Evolutionary conservation across 2,113 vertebrate species (phyloP).

Genomic region (Perca flavescens): DNA sequence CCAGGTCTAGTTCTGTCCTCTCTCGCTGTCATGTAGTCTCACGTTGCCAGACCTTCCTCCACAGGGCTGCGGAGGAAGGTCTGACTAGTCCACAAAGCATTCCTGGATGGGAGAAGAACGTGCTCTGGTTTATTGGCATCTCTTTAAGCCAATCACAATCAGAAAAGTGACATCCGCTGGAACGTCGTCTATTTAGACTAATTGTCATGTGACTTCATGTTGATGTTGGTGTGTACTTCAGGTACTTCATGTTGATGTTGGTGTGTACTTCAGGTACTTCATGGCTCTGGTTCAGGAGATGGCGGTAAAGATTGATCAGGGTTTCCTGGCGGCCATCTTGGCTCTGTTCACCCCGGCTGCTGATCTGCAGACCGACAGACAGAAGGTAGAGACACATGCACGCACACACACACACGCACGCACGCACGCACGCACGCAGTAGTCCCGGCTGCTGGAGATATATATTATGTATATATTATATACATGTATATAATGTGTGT

Average conservation of each 20-base stretch:
- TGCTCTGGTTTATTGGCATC: too few species aligned
- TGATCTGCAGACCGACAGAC: conserved; percentile 83
- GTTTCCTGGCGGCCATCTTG: conserved; percentile 90
- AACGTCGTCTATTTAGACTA: too few species aligned
- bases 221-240: conserved; percentile 58
- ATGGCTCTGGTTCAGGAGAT: conserved; percentile 99
- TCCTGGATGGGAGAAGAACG: too few species aligned
- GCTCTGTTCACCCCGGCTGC: conserved; percentile 88
- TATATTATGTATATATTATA: neutral
- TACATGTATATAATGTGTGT: neutral
- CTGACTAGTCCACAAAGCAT: too few species aligned
- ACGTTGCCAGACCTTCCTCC: too few species aligned
- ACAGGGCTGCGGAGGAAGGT: too few species aligned
- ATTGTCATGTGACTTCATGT: neutral
- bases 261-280: conserved; percentile 88
- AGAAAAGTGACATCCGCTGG: too few species aligned
- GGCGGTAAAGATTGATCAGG: conserved; percentile 97
- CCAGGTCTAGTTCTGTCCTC: too few species aligned
- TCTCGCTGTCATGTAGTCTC: too few species aligned
- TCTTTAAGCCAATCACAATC: too few species aligned
- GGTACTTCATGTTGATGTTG: conserved; percentile 71
- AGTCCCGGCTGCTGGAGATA: too few species aligned
- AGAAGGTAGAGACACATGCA: conserved; percentile 83
- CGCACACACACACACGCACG: accelerated
- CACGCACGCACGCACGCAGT: too few species aligned